Evolutionary conservation across 2,113 vertebrate species (phyloP), one percentile per base, ranked within the genome.

Genomic region (Rhea americana): DNA sequence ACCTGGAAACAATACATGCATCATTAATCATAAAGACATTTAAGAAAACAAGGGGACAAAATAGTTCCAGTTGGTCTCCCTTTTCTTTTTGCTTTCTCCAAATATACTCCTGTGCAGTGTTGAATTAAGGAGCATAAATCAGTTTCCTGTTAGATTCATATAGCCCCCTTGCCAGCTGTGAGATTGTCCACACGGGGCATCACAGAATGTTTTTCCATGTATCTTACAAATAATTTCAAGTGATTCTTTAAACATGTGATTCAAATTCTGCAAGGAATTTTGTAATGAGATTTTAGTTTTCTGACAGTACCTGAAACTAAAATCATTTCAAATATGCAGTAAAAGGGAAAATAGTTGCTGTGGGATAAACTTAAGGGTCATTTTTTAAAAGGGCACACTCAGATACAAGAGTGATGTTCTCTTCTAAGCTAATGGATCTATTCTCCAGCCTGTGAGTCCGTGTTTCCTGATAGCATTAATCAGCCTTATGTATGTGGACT

Each of bases 331-430:
- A 82, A 92, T 90, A 87, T 70, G 67, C 67, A 72, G 73, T 94
- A 82, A 93, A 93, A 90, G 9, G 26, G 85, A 94, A 93, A 96
- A 94, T 87, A 96, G 92, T 93, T 91, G 92, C 84, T 92, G 63
- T 82, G 91, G 91, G 94, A 97, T 86, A 93, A 95, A 90, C 91
- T 94, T 96, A 87, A 96, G 66, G 79, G 84, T 93, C 81, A 94
- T 96, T 95, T 95, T 90, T 92, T 62, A 39, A 96, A 95, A 96
- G 85, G 68, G 76, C 82, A 76, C 47, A 47, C 92, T 94, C 58
- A 92, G 59, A 82, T 91, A 58, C 87, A 87, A 94, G 68, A 93
- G 70, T 79, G 95, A 93, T 91, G 12, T 22, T 87, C 53, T 91
- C 35, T 86, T 93, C 73, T 86, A 86, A 94, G 82, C 73, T 88